A percentile compares a stretch with the other conserved stretches of the same genome.
These are phyloP conservation scores for Anthonomus grandis DNA, from an alignment of 1,140 invertebrate genomes.

Conservation along the genomic window DNA sequence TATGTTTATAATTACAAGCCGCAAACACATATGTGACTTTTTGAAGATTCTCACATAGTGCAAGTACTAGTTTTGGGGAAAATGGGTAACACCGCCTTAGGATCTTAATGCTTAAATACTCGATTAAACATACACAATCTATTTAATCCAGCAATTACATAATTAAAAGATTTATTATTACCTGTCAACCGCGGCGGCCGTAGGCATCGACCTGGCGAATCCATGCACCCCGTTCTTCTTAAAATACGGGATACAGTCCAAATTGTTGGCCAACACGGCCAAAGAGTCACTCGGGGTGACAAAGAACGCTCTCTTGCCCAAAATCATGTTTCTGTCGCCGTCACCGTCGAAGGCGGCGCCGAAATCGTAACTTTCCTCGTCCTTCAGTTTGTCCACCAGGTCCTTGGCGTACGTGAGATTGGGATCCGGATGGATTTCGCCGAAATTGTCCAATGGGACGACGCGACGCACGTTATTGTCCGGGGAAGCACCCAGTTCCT, in stretches of 20 bases:
- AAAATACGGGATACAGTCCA: constrained; percentile 94
- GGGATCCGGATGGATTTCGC: constrained; percentile 96
- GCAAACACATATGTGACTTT: too few species aligned
- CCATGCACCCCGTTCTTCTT: constrained; percentile 80
- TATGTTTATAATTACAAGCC: too few species aligned
- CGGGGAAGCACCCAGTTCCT: constrained; percentile 75
- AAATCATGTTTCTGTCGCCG: constrained; percentile 96
- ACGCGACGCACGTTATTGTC: constrained; percentile 67
- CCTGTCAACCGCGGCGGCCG: constrained; percentile 91
- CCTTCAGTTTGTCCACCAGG: constrained; percentile 63
- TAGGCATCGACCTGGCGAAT: constrained; percentile 97
- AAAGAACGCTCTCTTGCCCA: constrained; percentile 96
- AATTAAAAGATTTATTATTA: too few species aligned
- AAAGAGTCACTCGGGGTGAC: constrained; percentile 97
- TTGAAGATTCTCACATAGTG: too few species aligned
- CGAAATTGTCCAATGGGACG: constrained; percentile 88
- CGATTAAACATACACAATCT: too few species aligned
- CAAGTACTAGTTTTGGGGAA: too few species aligned
- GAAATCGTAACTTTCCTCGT: constrained; percentile 80
- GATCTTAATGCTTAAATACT: too few species aligned
- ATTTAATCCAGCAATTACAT: too few species aligned
- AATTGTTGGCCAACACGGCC: constrained; percentile 90
- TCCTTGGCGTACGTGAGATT: constrained; percentile 95
- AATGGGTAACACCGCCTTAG: too few species aligned
- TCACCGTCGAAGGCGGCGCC: constrained; percentile 99